These are phyloP conservation scores for Tonatia bakeri DNA, from an alignment of 2,113 vertebrate genomes.

Conservation along the genomic window DNA sequence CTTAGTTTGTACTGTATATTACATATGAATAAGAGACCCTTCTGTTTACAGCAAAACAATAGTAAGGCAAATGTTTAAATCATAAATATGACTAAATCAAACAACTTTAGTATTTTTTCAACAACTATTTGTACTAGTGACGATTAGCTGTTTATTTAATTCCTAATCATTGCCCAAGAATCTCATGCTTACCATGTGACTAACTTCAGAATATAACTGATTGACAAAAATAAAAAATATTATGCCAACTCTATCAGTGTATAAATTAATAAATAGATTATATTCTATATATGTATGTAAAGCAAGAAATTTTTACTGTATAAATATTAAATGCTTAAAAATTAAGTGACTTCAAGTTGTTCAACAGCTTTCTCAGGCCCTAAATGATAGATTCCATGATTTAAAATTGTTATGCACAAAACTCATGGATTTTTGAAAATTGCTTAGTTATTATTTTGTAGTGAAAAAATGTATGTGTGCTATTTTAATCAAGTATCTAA, in stretches of 20 bases:
- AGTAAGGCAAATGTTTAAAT: background rate
- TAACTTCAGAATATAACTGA: background rate
- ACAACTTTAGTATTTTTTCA: background rate
- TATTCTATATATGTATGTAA: background rate
- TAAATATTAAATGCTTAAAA: background rate
- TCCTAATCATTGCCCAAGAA: background rate
- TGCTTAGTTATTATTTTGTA: background rate
- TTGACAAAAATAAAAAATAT: background rate
- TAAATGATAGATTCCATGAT: background rate
- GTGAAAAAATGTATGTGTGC: background rate
- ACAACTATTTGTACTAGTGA: background rate
- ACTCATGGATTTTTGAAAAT: background rate
- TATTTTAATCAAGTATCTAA: background rate
- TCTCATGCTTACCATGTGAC: background rate
- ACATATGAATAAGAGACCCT: background rate
- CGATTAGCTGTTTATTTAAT: background rate
- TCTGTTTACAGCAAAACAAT: background rate
- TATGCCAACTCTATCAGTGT: background rate
- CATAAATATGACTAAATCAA: background rate
- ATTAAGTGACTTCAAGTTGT: background rate
- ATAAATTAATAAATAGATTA: background rate
- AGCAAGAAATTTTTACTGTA: background rate
- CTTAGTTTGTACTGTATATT: background rate
- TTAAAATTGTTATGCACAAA: background rate
- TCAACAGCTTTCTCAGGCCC: background rate